These are phyloP conservation scores for Rhombomys opimus DNA, from an alignment of 2,113 vertebrate genomes.

Conservation along the genomic window DNA sequence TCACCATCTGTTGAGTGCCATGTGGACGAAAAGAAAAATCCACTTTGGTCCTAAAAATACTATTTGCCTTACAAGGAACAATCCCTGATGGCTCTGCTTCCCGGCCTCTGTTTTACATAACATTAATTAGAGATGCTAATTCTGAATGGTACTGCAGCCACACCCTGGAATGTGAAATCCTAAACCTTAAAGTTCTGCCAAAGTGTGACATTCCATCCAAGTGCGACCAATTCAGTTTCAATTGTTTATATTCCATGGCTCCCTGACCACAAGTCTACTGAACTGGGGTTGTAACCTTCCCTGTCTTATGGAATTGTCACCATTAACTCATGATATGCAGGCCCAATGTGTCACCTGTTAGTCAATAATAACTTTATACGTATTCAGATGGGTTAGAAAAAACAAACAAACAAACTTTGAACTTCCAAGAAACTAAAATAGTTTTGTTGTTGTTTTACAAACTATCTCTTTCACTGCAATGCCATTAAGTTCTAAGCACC, in stretches of 20 bases:
- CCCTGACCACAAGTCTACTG: not conserved
- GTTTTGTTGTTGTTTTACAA: not conserved
- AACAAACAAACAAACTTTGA: not conserved
- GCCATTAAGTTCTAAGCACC: not conserved
- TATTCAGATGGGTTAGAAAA: conserved; percentile 14
- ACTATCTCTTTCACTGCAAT: not conserved
- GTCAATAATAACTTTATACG: conserved; percentile 7
- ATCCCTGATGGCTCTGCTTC: conserved; percentile 26
- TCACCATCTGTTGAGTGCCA: conserved; percentile 75
- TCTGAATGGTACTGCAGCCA: conserved; percentile 34
- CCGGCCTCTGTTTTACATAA: conserved; percentile 67
- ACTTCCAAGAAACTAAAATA: not conserved
- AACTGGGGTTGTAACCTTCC: not conserved
- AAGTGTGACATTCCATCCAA: conserved; percentile 47
- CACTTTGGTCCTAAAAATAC: conserved; percentile 79
- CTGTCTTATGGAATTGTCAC: not conserved
- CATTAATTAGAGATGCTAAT: conserved; percentile 73
- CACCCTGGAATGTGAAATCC: conserved; percentile 57
- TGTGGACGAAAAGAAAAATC: conserved; percentile 78
- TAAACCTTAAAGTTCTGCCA: conserved; percentile 60
- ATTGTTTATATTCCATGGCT: not conserved
- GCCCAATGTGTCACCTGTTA: not conserved
- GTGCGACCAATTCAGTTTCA: conserved; percentile 16
- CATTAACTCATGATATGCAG: not conserved
- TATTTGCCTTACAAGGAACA: conserved; percentile 61